phyloP scores from a whole-genome alignment of 1,140 invertebrate species.

The Holotrichia oblita region DNA sequence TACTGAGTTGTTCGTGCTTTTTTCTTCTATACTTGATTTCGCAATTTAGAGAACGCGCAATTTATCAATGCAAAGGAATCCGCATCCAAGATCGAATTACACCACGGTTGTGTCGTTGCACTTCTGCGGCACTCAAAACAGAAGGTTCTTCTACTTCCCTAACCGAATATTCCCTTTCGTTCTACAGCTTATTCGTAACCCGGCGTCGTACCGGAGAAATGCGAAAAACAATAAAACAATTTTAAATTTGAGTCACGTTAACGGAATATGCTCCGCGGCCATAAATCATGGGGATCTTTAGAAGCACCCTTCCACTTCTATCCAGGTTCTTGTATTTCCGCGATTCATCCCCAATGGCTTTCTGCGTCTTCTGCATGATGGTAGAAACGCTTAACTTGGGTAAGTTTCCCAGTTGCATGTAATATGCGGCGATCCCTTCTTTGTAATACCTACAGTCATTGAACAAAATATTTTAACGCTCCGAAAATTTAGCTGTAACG shows the following conservation, averaged over 20 bases:
- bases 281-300: slow-evolving; percentile 57
- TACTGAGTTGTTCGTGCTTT: neutral
- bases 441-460: neutral
- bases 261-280: slow-evolving; percentile 43
- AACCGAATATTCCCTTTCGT: neutral
- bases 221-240: slow-evolving; percentile 57
- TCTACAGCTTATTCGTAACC: neutral
- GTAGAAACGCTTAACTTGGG: neutral
- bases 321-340: neutral
- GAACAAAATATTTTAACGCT: neutral
- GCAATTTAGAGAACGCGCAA: slow-evolving; percentile 38
- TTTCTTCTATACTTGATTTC: slow-evolving; percentile 29
- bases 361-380: neutral
- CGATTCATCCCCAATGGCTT: slow-evolving; percentile 23
- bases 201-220: slow-evolving; percentile 2
- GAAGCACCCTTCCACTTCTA: neutral
- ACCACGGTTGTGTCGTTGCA: neutral
- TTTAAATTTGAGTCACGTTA: slow-evolving; percentile 56
- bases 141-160: slow-evolving; percentile 8
- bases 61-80: slow-evolving; percentile 39
- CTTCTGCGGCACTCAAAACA: neutral
- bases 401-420: too few species aligned
- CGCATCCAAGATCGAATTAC: slow-evolving; percentile 19
- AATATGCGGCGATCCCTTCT: neutral
- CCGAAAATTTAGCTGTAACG: too few species aligned